Conservation (phyloP, 2,113 vertebrate genomes). For the Tringa solitaria region DNA sequence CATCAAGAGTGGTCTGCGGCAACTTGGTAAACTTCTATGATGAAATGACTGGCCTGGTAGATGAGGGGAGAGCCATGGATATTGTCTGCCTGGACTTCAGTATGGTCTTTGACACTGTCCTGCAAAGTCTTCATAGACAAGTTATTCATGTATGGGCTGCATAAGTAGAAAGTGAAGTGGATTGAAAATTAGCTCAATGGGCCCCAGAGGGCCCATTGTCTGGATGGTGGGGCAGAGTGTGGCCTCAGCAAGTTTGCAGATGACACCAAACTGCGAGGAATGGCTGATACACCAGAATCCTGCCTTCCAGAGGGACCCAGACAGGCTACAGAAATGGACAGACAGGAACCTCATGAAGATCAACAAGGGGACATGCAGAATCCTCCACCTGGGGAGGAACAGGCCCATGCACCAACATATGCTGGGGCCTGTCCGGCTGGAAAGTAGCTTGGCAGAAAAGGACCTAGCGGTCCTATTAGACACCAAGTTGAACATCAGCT, state of each 20-base stretch:
- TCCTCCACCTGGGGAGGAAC: neutral
- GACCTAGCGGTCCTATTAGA: neutral
- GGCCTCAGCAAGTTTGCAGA: neutral
- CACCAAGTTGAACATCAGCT: neutral
- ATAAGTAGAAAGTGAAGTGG: neutral
- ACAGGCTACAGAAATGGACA: neutral
- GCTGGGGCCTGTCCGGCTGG: neutral
- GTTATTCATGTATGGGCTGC: neutral
- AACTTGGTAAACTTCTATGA: neutral
- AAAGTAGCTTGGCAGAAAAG: neutral
- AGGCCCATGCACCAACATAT: neutral
- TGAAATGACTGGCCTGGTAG: neutral
- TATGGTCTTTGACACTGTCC: neutral
- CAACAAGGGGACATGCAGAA: neutral
- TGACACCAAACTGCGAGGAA: neutral
- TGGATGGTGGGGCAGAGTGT: neutral
- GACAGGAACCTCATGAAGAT: neutral
- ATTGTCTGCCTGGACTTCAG: neutral
- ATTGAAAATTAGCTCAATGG: neutral
- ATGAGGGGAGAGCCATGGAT: neutral
- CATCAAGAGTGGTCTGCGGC: neutral
- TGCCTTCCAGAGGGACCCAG: neutral
- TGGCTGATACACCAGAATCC: neutral
- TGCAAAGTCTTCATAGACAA: neutral
- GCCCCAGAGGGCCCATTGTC: neutral